Percentiles rank a stretch among this genome's conserved stretches.
phyloP scores from a whole-genome alignment of 2,888 invertebrate genomes.

The Hecatera dysodea region DNA sequence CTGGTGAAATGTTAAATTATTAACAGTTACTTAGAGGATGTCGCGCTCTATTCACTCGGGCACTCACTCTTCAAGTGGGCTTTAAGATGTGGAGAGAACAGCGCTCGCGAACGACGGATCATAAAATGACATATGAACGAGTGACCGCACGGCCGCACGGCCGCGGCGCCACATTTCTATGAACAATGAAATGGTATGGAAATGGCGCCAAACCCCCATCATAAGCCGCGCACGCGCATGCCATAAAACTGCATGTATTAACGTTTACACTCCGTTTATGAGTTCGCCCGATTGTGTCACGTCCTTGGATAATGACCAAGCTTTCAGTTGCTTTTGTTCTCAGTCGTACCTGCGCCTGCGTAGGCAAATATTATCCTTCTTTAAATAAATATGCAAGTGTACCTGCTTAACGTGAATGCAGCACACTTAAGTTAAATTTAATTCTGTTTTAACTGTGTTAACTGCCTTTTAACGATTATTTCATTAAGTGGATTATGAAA shows the following conservation, averaged over 20 bases:
- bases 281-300: slow-evolving; percentile 73
- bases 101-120: slow-evolving; percentile 80
- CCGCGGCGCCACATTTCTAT: slow-evolving; percentile 88
- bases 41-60: slow-evolving; percentile 77
- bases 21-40: slow-evolving; percentile 75
- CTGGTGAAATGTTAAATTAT: slow-evolving; percentile 83
- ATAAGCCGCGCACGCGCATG: slow-evolving; percentile 82
- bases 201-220: slow-evolving; percentile 86
- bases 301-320: slow-evolving; percentile 76
- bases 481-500: slow-evolving; percentile 52
- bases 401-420: slow-evolving; percentile 31
- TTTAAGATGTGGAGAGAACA: slow-evolving; percentile 81
- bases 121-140: slow-evolving; percentile 86
- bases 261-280: slow-evolving; percentile 74
- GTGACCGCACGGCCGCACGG: slow-evolving; percentile 80
- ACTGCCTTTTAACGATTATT: slow-evolving; percentile 54
- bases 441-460: slow-evolving; percentile 47
- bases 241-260: slow-evolving; percentile 79
- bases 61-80: slow-evolving; percentile 76
- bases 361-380: slow-evolving; percentile 29
- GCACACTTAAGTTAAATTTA: slow-evolving; percentile 18
- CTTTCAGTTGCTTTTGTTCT: slow-evolving; percentile 54
- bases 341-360: slow-evolving; percentile 13
- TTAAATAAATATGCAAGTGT: slow-evolving; percentile 41
- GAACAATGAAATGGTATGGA: slow-evolving; percentile 88